Evolutionary conservation across 2,113 vertebrate species (phyloP).

Genomic region (Rynchops niger): DNA sequence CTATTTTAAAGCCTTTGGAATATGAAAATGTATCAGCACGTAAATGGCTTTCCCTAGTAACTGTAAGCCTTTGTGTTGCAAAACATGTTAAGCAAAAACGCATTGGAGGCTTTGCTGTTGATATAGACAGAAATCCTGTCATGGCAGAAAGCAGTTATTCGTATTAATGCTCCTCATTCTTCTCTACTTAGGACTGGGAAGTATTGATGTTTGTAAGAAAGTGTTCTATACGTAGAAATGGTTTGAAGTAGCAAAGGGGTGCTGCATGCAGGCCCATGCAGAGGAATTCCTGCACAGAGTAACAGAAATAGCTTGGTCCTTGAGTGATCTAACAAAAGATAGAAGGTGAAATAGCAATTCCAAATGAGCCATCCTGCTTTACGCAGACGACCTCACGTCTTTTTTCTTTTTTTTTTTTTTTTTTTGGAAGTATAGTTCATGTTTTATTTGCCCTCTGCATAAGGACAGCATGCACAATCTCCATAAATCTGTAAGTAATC

Average conservation of each 20-base stretch:
- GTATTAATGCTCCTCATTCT: background rate
- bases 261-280: background rate
- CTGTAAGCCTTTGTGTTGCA: background rate
- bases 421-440: background rate
- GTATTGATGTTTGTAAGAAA: background rate
- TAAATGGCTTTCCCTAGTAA: background rate
- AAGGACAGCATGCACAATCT: background rate
- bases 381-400: background rate
- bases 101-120: background rate
- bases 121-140: background rate
- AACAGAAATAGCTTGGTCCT: background rate
- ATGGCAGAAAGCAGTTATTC: background rate
- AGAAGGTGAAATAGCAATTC: background rate
- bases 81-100: background rate
- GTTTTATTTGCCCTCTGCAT: background rate
- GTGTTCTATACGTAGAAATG: background rate
- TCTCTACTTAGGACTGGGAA: background rate
- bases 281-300: background rate
- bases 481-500: background rate
- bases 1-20: background rate
- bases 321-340: background rate
- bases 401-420: background rate
- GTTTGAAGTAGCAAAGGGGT: background rate
- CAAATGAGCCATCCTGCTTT: background rate
- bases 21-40: background rate